Conservation (phyloP, 2,113 vertebrate species). For the Hyla sarda region DNA sequence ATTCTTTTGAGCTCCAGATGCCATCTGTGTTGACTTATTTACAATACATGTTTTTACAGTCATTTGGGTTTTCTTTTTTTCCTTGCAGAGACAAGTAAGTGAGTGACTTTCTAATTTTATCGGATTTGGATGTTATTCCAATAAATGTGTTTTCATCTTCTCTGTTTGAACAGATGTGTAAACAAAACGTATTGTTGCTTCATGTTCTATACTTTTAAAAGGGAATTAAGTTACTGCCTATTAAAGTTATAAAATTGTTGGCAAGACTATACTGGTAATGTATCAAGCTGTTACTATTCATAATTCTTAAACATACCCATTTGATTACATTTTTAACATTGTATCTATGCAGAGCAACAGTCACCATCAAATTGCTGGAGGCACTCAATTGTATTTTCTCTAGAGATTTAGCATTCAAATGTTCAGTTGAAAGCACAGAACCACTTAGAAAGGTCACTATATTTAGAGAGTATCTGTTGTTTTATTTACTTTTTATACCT, state of each 20-base stretch:
- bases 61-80: slow-evolving; percentile 53
- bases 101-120: slow-evolving; percentile 64
- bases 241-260: slow-evolving; percentile 30
- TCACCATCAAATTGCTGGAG: neutral
- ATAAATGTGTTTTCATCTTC: slow-evolving; percentile 61
- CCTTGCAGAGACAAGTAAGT: slow-evolving; percentile 65
- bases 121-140: slow-evolving; percentile 64
- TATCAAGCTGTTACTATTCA: neutral
- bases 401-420: no score
- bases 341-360: neutral
- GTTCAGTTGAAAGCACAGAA: no score
- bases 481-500: no score
- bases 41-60: slow-evolving; percentile 61
- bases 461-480: neutral
- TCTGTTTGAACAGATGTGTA: slow-evolving; percentile 69
- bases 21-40: slow-evolving; percentile 64
- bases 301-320: neutral
- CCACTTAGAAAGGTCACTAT: neutral
- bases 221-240: slow-evolving; percentile 55
- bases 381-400: neutral
- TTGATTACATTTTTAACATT: neutral
- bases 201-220: slow-evolving; percentile 51
- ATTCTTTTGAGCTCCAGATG: slow-evolving; percentile 55
- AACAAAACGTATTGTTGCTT: slow-evolving; percentile 63
- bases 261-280: slow-evolving; percentile 19